These are phyloP conservation scores for Polyergus mexicanus DNA, from an alignment of 1,140 invertebrate species.

Conservation along the genomic window DNA sequence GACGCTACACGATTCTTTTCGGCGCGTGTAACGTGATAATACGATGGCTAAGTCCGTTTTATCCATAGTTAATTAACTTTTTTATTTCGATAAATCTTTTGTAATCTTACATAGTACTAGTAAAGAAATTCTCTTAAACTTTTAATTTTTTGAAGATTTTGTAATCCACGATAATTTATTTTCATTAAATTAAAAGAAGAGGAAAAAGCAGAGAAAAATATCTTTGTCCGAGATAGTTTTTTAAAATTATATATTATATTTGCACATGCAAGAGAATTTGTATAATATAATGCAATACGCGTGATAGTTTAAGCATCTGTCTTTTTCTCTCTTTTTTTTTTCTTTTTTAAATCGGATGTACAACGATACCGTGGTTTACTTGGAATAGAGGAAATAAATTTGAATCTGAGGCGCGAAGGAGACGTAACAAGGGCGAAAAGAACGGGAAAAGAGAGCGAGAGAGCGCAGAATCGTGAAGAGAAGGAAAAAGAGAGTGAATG, in stretches of 20 bases:
- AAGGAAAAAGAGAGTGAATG: conserved; percentile 3
- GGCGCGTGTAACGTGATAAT: conserved; percentile 65
- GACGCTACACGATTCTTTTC: neutral
- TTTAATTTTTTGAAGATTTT: neutral
- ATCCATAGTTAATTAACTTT: conserved; percentile 73
- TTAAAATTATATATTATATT: conserved; percentile 21
- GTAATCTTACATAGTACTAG: neutral
- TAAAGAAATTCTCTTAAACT: conserved; percentile 1
- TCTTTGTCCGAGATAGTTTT: neutral
- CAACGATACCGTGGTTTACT: conserved; percentile 26
- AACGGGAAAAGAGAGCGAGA: neutral
- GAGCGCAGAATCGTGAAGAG: neutral
- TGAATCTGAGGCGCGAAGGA: conserved; percentile 28
- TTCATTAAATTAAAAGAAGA: conserved; percentile 17
- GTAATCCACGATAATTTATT: neutral
- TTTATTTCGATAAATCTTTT: conserved; percentile 58
- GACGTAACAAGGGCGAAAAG: conserved; percentile 12
- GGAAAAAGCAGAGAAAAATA: neutral
- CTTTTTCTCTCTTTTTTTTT: neutral
- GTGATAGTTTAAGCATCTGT: neutral
- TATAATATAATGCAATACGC: neutral
- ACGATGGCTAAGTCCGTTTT: conserved; percentile 70
- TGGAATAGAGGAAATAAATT: conserved; percentile 60
- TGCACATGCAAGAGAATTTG: neutral
- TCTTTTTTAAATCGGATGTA: conserved; percentile 21